Percentiles rank a stretch among this genome's conserved stretches.
These are phyloP conservation scores for Smutsia gigantea DNA, from an alignment of 2,797 vertebrate species.

Conservation along the genomic window DNA sequence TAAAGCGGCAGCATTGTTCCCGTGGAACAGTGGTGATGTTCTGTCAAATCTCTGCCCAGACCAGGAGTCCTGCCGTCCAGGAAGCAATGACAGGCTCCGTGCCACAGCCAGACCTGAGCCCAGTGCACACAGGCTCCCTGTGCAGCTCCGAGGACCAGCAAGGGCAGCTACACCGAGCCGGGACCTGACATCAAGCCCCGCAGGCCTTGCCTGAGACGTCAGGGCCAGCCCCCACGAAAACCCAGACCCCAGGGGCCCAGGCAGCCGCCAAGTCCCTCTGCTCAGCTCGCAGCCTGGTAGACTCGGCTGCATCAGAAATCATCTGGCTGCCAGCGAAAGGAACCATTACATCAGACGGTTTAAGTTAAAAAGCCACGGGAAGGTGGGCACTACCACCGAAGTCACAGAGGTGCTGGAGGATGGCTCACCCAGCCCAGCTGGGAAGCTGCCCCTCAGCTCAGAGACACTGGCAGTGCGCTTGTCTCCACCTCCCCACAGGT, in stretches of 20 bases:
- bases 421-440: rapidly evolving
- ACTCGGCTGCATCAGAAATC: rapidly evolving
- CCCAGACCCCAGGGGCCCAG: rapidly evolving
- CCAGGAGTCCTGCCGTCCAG: neutral
- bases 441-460: neutral
- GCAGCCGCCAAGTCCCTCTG: neutral
- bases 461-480: no score
- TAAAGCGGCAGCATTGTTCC: no score
- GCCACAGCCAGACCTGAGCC: neutral
- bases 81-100: rapidly evolving
- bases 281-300: neutral
- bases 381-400: rapidly evolving
- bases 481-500: rapidly evolving
- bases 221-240: neutral
- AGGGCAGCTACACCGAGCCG: neutral
- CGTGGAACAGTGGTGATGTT: neutral
- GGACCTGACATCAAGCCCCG: no score
- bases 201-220: no score
- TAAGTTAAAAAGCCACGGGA: rapidly evolving
- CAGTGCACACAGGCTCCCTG: rapidly evolving
- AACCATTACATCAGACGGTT: neutral
- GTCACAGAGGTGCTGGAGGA: rapidly evolving
- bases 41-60: no score
- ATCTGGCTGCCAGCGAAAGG: rapidly evolving
- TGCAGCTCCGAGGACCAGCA: neutral